Percentiles rank a stretch among this genome's conserved stretches.
Conservation (phyloP, 2,888 invertebrate species). For the Syrphus vitripennis region DNA sequence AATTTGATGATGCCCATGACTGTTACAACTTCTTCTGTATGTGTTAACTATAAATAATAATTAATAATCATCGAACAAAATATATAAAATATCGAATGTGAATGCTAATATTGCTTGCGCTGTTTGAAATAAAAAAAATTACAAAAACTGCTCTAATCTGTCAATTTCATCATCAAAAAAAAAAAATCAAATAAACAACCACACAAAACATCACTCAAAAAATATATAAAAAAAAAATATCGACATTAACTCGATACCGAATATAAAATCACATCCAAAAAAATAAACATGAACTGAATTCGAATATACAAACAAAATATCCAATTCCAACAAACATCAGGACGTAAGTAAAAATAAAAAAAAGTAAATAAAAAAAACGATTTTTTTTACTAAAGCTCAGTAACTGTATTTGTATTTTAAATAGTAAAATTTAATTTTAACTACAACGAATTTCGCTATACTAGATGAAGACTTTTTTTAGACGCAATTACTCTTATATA, state of each 20-base stretch:
- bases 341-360: constrained; percentile 74
- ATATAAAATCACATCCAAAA: constrained; percentile 67
- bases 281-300: constrained; percentile 53
- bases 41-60: constrained; percentile 47
- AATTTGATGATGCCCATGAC: constrained; percentile 69
- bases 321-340: constrained; percentile 69
- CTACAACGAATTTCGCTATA: constrained; percentile 53
- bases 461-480: constrained; percentile 54
- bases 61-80: constrained; percentile 48
- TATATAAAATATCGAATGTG: constrained; percentile 47
- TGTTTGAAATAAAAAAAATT: constrained; percentile 32
- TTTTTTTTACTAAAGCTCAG: constrained; percentile 46
- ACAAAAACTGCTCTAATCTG: constrained; percentile 57
- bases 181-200: constrained; percentile 50
- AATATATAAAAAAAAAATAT: constrained; percentile 50
- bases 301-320: constrained; percentile 61
- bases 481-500: constrained; percentile 50
- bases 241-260: constrained; percentile 56
- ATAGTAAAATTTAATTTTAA: constrained; percentile 51
- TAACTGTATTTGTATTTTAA: constrained; percentile 63
- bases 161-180: constrained; percentile 64
- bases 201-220: constrained; percentile 63
- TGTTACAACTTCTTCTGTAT: constrained; percentile 67
- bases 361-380: constrained; percentile 22
- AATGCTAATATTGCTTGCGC: constrained; percentile 68